Conservation (phyloP, 2,797 vertebrate species). For the Hipposideros larvatus region DNA sequence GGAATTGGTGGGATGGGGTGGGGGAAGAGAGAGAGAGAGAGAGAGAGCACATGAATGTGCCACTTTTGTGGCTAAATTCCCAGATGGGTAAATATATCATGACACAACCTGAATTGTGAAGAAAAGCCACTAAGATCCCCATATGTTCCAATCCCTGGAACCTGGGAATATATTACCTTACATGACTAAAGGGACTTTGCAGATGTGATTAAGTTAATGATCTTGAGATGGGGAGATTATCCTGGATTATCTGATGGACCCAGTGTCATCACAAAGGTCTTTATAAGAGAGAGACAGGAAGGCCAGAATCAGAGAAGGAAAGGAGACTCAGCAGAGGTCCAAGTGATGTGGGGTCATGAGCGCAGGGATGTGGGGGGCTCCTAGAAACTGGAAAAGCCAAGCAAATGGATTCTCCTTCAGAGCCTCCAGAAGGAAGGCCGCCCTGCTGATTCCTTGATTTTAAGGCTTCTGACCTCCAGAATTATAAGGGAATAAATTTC, state of each 20-base stretch:
- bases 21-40: background rate
- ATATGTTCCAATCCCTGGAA: background rate
- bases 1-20: rapidly evolving
- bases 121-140: background rate
- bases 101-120: constrained; percentile 14
- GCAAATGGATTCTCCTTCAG: rapidly evolving
- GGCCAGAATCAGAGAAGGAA: background rate
- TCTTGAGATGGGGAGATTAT: background rate
- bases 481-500: background rate
- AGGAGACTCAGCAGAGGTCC: background rate
- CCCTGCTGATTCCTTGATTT: background rate
- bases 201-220: background rate
- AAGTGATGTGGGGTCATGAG: background rate
- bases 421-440: background rate
- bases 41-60: background rate
- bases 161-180: background rate
- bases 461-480: background rate
- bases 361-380: background rate
- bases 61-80: constrained; percentile 16
- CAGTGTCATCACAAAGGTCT: background rate
- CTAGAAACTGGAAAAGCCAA: background rate
- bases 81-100: background rate
- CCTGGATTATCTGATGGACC: background rate
- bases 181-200: background rate
- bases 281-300: background rate